Base-by-base conservation (phyloP, 2,113 vertebrate genomes). In the Alces alces region DNA sequence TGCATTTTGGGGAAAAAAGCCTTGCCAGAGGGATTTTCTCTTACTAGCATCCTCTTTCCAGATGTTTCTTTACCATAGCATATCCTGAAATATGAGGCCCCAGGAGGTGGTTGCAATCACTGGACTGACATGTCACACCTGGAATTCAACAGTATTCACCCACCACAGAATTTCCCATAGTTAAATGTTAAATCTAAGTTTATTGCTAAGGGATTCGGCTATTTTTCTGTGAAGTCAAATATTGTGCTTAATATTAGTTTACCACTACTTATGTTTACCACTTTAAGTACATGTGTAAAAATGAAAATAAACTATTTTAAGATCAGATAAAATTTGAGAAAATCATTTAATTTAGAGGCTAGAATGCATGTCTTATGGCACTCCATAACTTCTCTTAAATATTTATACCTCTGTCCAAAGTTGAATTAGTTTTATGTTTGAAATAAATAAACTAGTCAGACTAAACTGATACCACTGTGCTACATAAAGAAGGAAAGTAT, bases 141-240 rank as follows among this genome's bases (percentile, higher is more conserved):
- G 93, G 60, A 86, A 43, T 61, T 87, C 33, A 30, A 30, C 2
- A 57, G 27, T 43, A 54, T 30, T 27, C 16, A 9, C 6, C 5
- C 25, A 47, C 50, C 19, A 80, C 25, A 70, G 28, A 80, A 57
- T 61, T 88, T 94, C 47, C 52, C 12, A 9, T n/a, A 16, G 33
- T 90, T 87, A 88, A 92, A 92, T 97, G 54, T 95, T 76, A 90
- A 88, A 70, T 90, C 89, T 88, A 27, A 93, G 39, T 60, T 88
- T 79, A 86, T 89, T 88, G 14, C 91, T 79, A 70, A 57, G 61
- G 13, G 54, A 82, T 17, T 60, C 55, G 25, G 16, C 86, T 90
- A 14, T 54, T 91, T 91, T 14, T 66, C 54, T 76, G 15, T n/a
- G 9, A 50, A 55, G 33, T 61, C 76, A 91, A 95, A 93, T 43